phyloP scores from a whole-genome alignment of 2,888 invertebrate genomes.

The Ceraclea dissimilis region DNA sequence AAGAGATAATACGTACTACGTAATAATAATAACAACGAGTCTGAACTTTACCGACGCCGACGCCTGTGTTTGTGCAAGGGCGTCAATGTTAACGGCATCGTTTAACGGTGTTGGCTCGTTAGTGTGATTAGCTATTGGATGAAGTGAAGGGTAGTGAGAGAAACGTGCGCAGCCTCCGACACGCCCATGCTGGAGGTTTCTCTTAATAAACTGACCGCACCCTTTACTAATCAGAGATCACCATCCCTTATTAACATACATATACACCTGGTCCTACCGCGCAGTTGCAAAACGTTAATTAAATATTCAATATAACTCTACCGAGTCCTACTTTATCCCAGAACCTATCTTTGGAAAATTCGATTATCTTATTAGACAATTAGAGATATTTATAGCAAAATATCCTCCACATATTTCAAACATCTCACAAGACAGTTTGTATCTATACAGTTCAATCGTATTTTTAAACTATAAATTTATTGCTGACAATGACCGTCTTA shows the following conservation, averaged over 20 bases:
- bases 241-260: neutral
- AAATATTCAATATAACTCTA: too few species aligned
- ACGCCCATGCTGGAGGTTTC: constrained; percentile 19
- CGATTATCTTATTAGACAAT: too few species aligned
- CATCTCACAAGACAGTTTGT: too few species aligned
- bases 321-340: too few species aligned
- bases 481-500: too few species aligned
- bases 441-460: too few species aligned
- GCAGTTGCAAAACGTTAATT: too few species aligned
- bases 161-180: constrained; percentile 25
- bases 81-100: constrained; percentile 22
- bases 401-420: too few species aligned
- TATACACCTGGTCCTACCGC: neutral
- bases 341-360: too few species aligned
- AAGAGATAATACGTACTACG: neutral
- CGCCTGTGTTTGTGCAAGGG: constrained; percentile 9
- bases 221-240: constrained; percentile 5
- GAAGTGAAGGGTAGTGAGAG: constrained; percentile 11
- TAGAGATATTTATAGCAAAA: too few species aligned
- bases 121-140: constrained; percentile 22
- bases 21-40: neutral
- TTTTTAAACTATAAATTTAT: too few species aligned
- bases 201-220: constrained; percentile 12
- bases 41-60: constrained; percentile 5
- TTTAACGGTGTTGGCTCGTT: constrained; percentile 25